phyloP scores from a whole-genome alignment of 1,140 invertebrate species.

The Trinorchestia longiramus region DNA sequence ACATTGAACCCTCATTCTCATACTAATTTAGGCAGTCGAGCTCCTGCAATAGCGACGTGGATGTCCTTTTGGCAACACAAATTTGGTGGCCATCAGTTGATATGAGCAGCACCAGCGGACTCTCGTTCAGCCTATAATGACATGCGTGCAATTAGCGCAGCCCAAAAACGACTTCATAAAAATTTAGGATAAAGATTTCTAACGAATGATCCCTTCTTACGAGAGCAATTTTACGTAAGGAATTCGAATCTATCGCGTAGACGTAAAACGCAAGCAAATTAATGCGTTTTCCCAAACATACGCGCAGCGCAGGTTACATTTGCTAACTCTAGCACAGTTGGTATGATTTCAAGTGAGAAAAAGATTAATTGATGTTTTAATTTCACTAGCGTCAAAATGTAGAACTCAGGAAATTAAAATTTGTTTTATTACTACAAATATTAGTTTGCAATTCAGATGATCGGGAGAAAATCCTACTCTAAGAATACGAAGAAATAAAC shows the following conservation, averaged over 20 bases:
- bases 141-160: slow-evolving; percentile 51
- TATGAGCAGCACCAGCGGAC: not conserved
- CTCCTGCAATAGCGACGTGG: not conserved
- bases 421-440: not conserved
- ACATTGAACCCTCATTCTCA: not conserved
- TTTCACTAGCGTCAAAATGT: not conserved
- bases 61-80: not conserved
- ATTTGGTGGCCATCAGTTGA: not conserved
- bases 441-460: not conserved
- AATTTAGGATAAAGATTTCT: not conserved
- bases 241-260: slow-evolving; percentile 14
- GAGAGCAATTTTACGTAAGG: not conserved
- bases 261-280: not conserved
- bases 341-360: not conserved
- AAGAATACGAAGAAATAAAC: not conserved
- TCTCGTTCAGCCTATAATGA: slow-evolving; percentile 18
- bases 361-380: not conserved
- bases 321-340: not conserved
- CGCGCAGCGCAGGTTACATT: not conserved
- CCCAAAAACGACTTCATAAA: slow-evolving; percentile 38
- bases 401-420: not conserved
- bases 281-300: not conserved
- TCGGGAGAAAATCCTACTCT: not conserved
- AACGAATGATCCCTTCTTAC: slow-evolving; percentile 48
- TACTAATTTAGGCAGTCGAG: not conserved